Evolutionary conservation across 2,888 invertebrate species (phyloP).

Genomic region (Belgica antarctica): DNA sequence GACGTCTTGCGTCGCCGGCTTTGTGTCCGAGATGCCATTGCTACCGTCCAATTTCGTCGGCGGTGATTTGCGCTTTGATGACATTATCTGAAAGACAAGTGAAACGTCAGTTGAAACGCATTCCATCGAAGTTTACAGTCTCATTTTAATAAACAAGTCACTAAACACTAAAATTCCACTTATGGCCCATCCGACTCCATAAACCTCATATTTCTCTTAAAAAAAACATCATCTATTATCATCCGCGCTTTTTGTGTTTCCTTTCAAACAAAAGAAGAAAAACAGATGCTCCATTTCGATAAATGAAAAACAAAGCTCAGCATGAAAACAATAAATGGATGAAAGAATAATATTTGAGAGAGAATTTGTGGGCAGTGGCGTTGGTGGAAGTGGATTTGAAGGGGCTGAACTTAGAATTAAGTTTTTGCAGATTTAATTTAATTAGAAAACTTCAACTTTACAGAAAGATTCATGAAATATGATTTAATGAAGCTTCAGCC

Average conservation of each 20-base stretch:
- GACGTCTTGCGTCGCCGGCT: neutral
- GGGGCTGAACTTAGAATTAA: neutral
- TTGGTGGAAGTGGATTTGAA: neutral
- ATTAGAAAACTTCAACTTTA: neutral
- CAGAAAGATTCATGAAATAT: too few relatives aligned
- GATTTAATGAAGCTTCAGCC: neutral
- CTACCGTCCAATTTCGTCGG: slow-evolving; percentile 86
- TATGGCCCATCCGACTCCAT: neutral
- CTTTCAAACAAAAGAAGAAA: slow-evolving; percentile 4
- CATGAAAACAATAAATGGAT: slow-evolving; percentile 28
- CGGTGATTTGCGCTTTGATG: slow-evolving; percentile 95
- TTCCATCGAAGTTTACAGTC: neutral
- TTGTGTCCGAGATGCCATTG: slow-evolving; percentile 7
- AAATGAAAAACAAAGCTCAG: slow-evolving; percentile 25
- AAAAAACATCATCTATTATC: slow-evolving; percentile 12
- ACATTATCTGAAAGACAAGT: slow-evolving; percentile 68
- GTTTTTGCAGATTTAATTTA: neutral
- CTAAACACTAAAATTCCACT: slow-evolving; percentile 1
- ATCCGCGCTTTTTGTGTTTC: neutral
- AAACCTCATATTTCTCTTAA: neutral
- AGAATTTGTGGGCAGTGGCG: neutral
- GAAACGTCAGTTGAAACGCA: neutral
- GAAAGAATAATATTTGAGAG: slow-evolving; percentile 25
- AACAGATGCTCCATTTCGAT: slow-evolving; percentile 37
- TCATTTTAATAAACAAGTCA: neutral